Evolutionary conservation across 2,888 invertebrate genomes (phyloP), one percentile per base, ranked within the genome.

Genomic region (Thelaira solivaga): DNA sequence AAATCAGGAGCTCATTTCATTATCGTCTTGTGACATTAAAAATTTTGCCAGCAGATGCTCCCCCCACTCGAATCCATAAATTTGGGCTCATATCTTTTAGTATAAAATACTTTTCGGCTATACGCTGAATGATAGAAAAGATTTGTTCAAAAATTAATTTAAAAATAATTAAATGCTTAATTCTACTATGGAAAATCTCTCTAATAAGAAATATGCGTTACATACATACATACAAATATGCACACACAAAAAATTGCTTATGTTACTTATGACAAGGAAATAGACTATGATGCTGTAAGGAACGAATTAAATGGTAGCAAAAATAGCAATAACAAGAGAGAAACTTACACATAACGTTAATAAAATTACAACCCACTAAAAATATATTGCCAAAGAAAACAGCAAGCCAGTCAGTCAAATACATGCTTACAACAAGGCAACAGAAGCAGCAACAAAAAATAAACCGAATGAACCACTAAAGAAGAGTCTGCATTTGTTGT

Each of bases 201-300:
- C 18, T 5, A 36, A 47, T n/a, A n/a, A n/a, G n/a, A 36, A 22
- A 62, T 62, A 26, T 22, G 31, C 10, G 31, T 41, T 55, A 18
- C 65, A 43, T n/a, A n/a, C n/a, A n/a, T n/a, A n/a, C n/a, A n/a
- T n/a, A n/a, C n/a, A n/a, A n/a, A n/a, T n/a, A n/a, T n/a, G n/a
- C n/a, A 39, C 18, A 36, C 18, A 13, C 10, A 47, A n/a, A 41
- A 49, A 36, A 22, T 55, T 16, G 5, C 43, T 69, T 31, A 64
- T 65, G 22, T 61, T 78, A 45, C 61, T 71, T 71, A 57, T 67
- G 71, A 64, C 67, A 71, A 22, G 31, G 34, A 68, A 64, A 72
- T 72, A 65, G 61, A 47, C 26, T 43, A 39, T 43, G 49, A 39
- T 36, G 20, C 31, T 26, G 31, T 57, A 41, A 22, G 18, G 11